These are phyloP conservation scores for Tetragonula carbonaria DNA, from an alignment of 2,888 invertebrate species.

Conservation along the genomic window DNA sequence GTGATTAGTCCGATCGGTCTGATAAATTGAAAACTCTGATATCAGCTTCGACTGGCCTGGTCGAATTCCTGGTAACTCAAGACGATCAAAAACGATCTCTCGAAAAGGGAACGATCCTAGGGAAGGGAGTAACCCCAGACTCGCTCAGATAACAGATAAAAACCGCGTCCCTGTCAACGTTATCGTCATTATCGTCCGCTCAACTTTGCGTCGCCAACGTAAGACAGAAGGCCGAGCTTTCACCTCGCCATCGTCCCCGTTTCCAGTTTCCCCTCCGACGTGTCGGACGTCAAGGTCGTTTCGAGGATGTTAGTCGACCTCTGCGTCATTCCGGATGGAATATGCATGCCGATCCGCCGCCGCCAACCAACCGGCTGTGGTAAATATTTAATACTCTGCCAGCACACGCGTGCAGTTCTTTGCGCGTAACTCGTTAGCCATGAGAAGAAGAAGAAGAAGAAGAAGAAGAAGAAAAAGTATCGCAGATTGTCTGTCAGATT, in stretches of 20 bases:
- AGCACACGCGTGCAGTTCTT: background rate
- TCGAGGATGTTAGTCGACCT: conserved; percentile 68
- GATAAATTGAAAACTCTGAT: no score
- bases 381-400: conserved; percentile 40
- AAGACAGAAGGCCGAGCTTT: conserved; percentile 67
- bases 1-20: background rate
- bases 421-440: conserved; percentile 7
- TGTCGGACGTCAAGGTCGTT: conserved; percentile 63
- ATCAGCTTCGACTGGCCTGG: no score
- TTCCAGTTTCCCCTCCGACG: conserved; percentile 48
- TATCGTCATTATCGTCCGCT: conserved; percentile 52
- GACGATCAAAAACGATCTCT: background rate
- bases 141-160: background rate
- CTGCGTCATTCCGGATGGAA: conserved; percentile 62
- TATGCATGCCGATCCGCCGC: conserved; percentile 47
- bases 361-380: background rate
- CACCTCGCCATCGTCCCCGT: conserved; percentile 68
- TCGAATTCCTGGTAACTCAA: background rate
- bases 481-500: background rate
- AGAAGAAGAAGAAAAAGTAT: background rate
- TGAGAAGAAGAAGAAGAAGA: background rate
- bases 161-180: conserved; percentile 27
- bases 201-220: conserved; percentile 56
- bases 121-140: background rate
- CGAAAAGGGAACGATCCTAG: background rate